Evolutionary conservation across 2,888 invertebrate genomes (phyloP), one percentile per base, ranked within the genome.

Genomic region (Gasteruption jaculator): DNA sequence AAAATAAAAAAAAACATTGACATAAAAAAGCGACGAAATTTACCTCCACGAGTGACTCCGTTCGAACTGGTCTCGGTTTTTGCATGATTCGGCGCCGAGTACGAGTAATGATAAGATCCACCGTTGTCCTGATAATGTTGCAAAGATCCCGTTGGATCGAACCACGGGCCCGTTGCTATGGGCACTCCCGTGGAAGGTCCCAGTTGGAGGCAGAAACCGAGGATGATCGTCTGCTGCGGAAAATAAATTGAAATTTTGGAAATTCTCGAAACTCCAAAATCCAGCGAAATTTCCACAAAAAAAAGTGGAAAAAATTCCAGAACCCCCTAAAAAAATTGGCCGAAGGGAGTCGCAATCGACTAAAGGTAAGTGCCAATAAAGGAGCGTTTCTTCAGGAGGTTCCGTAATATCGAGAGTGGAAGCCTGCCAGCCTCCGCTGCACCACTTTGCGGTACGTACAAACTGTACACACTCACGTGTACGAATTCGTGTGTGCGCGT

Each of bases 31-130:
- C n/a, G n/a, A n/a, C n/a, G n/a, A n/a, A 3, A 54, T 60, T 61
- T 36, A 67, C 68, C 68, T 47, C 83, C 83, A 55, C 75, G 75
- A 8, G 80, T 80, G 35, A 79, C 73, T 38, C 82, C 82, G 56
- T 81, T 79, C 41, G 74, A 67, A 49, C 76, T 76, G 6, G 76
- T 71, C 68, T 84, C 84, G 38, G 76, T 72, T 65, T 82, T 82
- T 50, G 82, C 74, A 53, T 81, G 80, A 50, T 79, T 76, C 18
- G 81, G 81, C 54, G 79, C 80, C 16, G 77, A 71, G 64, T 83
- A 83, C 11, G 82, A 83, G 56, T 79, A 79, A 43, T 72, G 71
- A 62, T 78, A 79, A 51, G 76, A 73, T 6, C 77, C 78, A 33
- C 72, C 68, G 31, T 73, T 73, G 57, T 77, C 76, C 58, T 79